These are phyloP conservation scores for Colletes latitarsis DNA, from an alignment of 1,140 invertebrate genomes.

Conservation along the genomic window DNA sequence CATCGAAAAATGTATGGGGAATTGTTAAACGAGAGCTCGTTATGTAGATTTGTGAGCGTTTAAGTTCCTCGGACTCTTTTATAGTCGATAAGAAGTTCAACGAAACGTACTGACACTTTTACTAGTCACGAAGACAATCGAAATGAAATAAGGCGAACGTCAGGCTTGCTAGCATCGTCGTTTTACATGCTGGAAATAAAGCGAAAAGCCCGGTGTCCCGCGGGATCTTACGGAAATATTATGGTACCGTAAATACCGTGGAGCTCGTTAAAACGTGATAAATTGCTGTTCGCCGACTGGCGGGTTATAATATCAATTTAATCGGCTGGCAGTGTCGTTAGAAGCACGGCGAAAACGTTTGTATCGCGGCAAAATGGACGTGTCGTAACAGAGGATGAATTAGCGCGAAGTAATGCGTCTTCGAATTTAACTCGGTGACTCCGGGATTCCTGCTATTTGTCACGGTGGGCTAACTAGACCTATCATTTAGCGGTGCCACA, in stretches of 20 bases:
- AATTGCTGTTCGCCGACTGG: constrained; percentile 30
- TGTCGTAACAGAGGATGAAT: constrained; percentile 30
- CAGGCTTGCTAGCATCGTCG: background rate
- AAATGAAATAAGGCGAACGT: constrained; percentile 1
- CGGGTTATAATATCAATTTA: constrained; percentile 55
- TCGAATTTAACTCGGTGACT: constrained; percentile 9
- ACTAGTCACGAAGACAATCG: constrained; percentile 1
- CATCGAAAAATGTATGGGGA: too few relatives aligned
- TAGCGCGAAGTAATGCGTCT: constrained; percentile 24
- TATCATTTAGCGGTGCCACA: background rate
- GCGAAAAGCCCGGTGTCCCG: background rate
- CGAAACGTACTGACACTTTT: background rate
- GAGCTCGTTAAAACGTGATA: constrained; percentile 54
- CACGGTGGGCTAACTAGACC: constrained; percentile 28
- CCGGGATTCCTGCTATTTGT: constrained; percentile 33
- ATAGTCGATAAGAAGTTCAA: background rate
- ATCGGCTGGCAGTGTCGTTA: constrained; percentile 43
- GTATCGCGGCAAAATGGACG: constrained; percentile 17
- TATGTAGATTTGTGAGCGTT: too few relatives aligned
- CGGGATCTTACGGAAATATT: constrained; percentile 14
- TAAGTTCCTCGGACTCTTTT: too few relatives aligned
- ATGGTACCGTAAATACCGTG: constrained; percentile 31
- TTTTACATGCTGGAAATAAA: constrained; percentile 40
- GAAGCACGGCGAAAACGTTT: constrained; percentile 12
- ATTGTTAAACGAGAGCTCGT: too few relatives aligned